phyloP scores from a whole-genome alignment of 2,797 vertebrate species.

The Clarias pachynema region DNA sequence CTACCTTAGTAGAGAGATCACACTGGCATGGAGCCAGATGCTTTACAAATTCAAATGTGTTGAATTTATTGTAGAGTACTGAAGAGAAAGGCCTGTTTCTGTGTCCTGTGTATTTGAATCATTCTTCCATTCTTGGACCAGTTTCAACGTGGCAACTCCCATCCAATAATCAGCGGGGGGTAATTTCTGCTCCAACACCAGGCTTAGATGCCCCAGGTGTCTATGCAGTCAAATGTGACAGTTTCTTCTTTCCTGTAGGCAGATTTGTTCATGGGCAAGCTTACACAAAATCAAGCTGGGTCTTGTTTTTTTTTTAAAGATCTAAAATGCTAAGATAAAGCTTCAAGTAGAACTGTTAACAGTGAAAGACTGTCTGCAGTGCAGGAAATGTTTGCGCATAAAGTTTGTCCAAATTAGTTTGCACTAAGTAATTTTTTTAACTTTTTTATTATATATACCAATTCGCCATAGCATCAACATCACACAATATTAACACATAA shows the following conservation, averaged over 20 bases:
- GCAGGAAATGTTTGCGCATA: neutral
- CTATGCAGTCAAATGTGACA: neutral
- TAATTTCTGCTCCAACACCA: neutral
- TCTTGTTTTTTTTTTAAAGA: conserved; percentile 40
- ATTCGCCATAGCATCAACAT: too few species aligned
- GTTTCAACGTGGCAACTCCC: neutral
- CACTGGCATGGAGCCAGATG: neutral
- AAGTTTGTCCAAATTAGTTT: neutral
- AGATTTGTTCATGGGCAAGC: conserved; percentile 49
- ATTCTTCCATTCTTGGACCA: neutral
- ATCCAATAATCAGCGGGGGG: neutral
- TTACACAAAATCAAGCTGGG: conserved; percentile 45
- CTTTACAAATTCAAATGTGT: neutral
- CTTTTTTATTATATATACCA: too few species aligned
- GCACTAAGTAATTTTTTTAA: too few species aligned
- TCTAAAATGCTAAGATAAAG: neutral
- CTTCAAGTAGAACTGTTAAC: neutral
- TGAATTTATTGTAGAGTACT: neutral
- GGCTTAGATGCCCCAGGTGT: neutral
- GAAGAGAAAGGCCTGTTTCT: neutral
- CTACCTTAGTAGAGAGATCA: neutral
- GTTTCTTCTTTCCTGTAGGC: conserved; percentile 28
- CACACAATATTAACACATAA: too few species aligned
- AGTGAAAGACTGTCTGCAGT: neutral
- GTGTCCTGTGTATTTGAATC: neutral